Base-by-base conservation (phyloP, 2,888 invertebrate genomes). In the Nomada ruficornis region DNA sequence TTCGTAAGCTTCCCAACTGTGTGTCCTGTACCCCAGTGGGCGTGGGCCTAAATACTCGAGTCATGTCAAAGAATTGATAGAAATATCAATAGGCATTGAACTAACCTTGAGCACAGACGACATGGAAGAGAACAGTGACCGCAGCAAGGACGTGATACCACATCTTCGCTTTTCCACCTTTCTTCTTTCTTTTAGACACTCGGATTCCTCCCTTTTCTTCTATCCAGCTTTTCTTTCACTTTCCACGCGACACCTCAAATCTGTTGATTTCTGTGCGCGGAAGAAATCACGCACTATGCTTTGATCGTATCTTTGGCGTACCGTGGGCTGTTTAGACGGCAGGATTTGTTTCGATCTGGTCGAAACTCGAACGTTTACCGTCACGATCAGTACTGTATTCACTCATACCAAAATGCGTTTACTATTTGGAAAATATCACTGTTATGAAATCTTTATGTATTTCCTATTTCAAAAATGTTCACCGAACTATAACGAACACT, bases 51-150 rank as follows among this genome's bases (percentile, higher is more conserved):
- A 36, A 36, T 36, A 36, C 36, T 5, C 7, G 7, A 36, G 36
- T 36, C 36, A 36, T 18, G n/a, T 2, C 47, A 29, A 26, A 15
- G 52, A 65, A 11, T 23, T 18, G n/a, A 18, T 18, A 15, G 10
- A 5, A 36, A 4, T 23, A 65, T 11, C 63, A 60, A 55, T 55
- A n/a, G 18, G 20, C 18, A 26, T 69, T n/a, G 4, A 70, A 92
- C 93, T 91, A 89, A 93, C 93, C 93, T 93, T 93, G 93, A 70
- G 92, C 93, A 85, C 89, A 87, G 85, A 91, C 91, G 86, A 86
- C 88, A 87, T 89, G 88, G 79, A 92, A 87, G 72, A 90, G 85
- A 77, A 89, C 88, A 90, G 91, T 84, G 90, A 93, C 85, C 80
- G 86, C 87, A 83, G 88, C 86, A 86, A 89, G 89, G 87, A 90